These are phyloP conservation scores for Baronia brevicornis DNA, from an alignment of 2,888 invertebrate genomes.

Conservation along the genomic window DNA sequence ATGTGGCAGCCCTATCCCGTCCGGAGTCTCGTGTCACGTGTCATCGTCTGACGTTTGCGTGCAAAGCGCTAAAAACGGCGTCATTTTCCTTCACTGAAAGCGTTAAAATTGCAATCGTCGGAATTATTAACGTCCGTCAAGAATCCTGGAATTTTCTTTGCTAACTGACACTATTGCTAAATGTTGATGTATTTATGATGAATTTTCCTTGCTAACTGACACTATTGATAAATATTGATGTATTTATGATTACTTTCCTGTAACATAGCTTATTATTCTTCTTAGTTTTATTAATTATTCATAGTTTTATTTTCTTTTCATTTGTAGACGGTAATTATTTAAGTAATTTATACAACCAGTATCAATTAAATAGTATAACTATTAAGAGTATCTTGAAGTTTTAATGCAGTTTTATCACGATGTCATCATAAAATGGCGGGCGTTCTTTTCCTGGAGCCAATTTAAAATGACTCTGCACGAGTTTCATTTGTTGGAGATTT, in stretches of 20 bases:
- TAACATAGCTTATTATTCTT: too few relatives aligned
- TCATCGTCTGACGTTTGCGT: constrained; percentile 18
- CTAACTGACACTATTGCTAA: constrained; percentile 2
- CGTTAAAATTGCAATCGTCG: constrained; percentile 12
- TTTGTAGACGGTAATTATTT: too few relatives aligned
- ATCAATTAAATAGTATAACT: too few relatives aligned
- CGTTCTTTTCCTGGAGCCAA: too few relatives aligned
- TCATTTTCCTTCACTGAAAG: constrained; percentile 15
- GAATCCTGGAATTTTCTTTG: constrained; percentile 7
- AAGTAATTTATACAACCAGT: too few relatives aligned
- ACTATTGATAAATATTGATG: neutral
- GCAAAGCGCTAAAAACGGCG: constrained; percentile 12
- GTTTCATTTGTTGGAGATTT: too few relatives aligned
- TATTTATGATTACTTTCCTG: neutral
- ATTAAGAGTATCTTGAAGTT: too few relatives aligned
- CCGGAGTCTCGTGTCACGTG: constrained; percentile 17
- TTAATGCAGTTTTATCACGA: too few relatives aligned
- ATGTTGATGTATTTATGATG: neutral
- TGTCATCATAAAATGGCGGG: too few relatives aligned
- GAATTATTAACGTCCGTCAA: constrained; percentile 8
- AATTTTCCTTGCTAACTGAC: neutral
- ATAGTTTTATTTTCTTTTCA: too few relatives aligned
- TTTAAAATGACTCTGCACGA: too few relatives aligned
- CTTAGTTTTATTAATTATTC: too few relatives aligned
- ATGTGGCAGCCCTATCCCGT: constrained; percentile 8